phyloP scores from a whole-genome alignment of 35 echinoderm and acorn worm species.

The Apostichopus japonicus region DNA sequence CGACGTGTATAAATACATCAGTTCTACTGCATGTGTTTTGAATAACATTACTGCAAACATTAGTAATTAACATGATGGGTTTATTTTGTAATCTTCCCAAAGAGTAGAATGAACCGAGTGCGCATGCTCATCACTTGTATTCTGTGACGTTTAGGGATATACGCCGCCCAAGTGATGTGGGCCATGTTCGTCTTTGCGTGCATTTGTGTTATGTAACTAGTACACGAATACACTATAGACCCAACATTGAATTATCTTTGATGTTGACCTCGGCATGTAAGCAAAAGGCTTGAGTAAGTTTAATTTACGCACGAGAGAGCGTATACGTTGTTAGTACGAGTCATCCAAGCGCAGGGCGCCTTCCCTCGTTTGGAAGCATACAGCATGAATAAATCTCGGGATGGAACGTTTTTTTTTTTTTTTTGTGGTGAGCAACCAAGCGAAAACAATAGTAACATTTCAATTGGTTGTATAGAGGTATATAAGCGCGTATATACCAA shows the following conservation, averaged over 20 bases:
- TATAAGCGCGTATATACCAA: not conserved
- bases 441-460: constrained; percentile 47
- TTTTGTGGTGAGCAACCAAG: not conserved
- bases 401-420: not conserved
- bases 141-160: too few species aligned
- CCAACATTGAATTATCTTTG: constrained; percentile 12
- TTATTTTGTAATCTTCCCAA: too few species aligned
- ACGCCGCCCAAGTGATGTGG: not conserved
- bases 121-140: too few species aligned
- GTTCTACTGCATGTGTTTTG: too few species aligned
- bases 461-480: not conserved
- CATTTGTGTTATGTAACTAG: not conserved
- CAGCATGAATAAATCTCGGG: constrained; percentile 21
- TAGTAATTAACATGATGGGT: too few species aligned
- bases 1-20: too few species aligned
- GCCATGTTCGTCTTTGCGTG: not conserved
- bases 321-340: not conserved
- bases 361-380: constrained; percentile 12
- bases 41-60: too few species aligned
- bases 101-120: too few species aligned
- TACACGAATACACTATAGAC: not conserved
- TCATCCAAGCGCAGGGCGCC: constrained; percentile 18
- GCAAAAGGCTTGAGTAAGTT: constrained; percentile 30
- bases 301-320: constrained; percentile 29
- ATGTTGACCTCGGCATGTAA: constrained; percentile 2